A percentile compares a stretch with the other conserved stretches of the same genome.
phyloP scores from a whole-genome alignment of 2,797 vertebrate species.

The Melanotaenia maccullochi region DNA sequence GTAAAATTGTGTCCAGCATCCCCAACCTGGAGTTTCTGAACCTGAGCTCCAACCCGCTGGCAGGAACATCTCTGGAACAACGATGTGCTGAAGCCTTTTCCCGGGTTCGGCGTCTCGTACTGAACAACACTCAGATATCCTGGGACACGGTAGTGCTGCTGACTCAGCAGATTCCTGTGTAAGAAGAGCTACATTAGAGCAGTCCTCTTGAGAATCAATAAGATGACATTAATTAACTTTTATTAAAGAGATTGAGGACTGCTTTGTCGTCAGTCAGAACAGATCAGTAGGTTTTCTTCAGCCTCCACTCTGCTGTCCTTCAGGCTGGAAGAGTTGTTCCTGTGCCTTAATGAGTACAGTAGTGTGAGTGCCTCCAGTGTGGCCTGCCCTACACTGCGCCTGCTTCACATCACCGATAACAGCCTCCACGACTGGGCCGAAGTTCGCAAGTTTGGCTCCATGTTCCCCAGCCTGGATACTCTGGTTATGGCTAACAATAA shows the following conservation, averaged over 20 bases:
- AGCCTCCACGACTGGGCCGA: conserved; percentile 96
- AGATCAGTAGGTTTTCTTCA: background rate
- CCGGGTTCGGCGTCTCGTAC: conserved; percentile 92
- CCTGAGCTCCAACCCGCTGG: conserved; percentile 96
- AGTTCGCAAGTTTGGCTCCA: conserved; percentile 92
- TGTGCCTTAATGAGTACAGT: conserved; percentile 98
- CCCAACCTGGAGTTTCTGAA: conserved; percentile 97
- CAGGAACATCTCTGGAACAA: conserved; percentile 87
- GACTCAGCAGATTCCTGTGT: conserved; percentile 91
- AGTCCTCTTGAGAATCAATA: background rate
- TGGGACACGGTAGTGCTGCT: conserved; percentile 95
- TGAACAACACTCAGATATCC: conserved; percentile 97
- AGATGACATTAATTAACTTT: too few species aligned
- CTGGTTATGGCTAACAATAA: conserved; percentile 97
- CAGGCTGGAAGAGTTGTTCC: conserved; percentile 97
- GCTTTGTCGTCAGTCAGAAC: background rate
- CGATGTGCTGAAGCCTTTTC: conserved; percentile 89
- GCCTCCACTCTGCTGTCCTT: background rate
- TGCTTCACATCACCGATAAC: conserved; percentile 98
- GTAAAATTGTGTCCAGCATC: conserved; percentile 96
- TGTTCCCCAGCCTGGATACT: conserved; percentile 94
- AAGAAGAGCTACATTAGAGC: conserved; percentile 68
- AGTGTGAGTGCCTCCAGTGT: conserved; percentile 88
- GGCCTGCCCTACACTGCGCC: conserved; percentile 90
- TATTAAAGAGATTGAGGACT: background rate